Evolutionary conservation across 30 jellyfish, hydroid and myxozoan genomes (phyloP).

Genomic region (Rhopilema esculentum): DNA sequence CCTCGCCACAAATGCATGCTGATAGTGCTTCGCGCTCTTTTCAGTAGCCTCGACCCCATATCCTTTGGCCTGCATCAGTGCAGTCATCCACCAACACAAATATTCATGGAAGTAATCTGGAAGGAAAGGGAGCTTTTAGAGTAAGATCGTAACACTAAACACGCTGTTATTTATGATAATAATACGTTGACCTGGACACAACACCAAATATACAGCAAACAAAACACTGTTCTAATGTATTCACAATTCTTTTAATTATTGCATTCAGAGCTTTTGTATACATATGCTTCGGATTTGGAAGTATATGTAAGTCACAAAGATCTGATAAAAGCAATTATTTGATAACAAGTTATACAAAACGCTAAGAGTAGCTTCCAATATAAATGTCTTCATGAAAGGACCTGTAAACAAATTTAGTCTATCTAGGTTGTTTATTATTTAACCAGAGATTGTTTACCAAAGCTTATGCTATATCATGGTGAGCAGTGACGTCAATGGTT

Average conservation of each 20-base stretch:
- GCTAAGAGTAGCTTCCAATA: too few species aligned
- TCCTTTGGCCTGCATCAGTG: slow-evolving; percentile 32
- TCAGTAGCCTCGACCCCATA: slow-evolving; percentile 2
- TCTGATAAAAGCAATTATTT: too few species aligned
- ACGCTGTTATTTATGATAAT: too few species aligned
- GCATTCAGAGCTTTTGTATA: too few species aligned
- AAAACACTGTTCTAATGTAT: too few species aligned
- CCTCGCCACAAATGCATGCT: slow-evolving; percentile 3
- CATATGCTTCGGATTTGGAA: too few species aligned
- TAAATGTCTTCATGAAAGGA: too few species aligned
- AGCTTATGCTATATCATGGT: neutral
- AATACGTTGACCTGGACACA: too few species aligned
- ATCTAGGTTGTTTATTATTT: neutral
- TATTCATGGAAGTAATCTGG: slow-evolving; percentile 51
- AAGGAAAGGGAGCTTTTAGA: neutral
- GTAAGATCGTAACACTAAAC: neutral
- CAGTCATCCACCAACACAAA: slow-evolving; percentile 47
- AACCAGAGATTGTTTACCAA: neutral
- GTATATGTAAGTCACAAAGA: too few species aligned
- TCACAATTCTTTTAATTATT: too few species aligned
- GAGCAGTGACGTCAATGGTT: slow-evolving; percentile 7
- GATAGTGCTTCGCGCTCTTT: slow-evolving; percentile 1
- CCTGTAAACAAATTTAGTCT: neutral
- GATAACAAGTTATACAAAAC: too few species aligned
- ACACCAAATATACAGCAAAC: too few species aligned